Percentiles rank a stretch among this genome's conserved stretches.
Evolutionary conservation across 2,113 vertebrate species (phyloP).

Genomic region (Aramus guarauna): DNA sequence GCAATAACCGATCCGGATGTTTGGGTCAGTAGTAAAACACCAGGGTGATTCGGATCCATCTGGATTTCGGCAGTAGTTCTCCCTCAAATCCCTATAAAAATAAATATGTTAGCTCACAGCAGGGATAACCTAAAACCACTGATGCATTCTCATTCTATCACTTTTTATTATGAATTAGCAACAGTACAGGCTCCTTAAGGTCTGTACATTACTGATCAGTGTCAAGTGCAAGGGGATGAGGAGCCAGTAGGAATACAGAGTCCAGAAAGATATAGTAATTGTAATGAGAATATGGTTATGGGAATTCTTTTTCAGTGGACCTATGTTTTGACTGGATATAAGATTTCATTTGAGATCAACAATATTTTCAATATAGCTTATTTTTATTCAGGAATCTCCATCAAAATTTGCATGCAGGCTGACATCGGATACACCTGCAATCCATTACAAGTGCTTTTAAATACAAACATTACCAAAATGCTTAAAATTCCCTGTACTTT

Average conservation of each 20-base stretch:
- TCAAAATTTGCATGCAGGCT: neutral
- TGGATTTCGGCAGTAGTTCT: conserved; percentile 98
- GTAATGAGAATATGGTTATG: neutral
- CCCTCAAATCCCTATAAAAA: conserved; percentile 86
- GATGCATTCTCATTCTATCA: neutral
- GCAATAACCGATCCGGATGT: conserved; percentile 88
- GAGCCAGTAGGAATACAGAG: neutral
- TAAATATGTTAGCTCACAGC: conserved; percentile 46
- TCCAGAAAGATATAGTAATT: neutral
- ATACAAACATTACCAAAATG: neutral
- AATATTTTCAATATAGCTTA: neutral
- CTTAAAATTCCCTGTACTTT: neutral
- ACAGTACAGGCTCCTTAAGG: neutral
- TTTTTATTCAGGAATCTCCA: neutral
- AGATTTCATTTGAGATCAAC: neutral
- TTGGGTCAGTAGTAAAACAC: conserved; percentile 96
- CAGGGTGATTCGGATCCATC: conserved; percentile 94
- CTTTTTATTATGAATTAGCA: conserved; percentile 7
- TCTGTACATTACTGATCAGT: neutral
- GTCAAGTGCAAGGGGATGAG: neutral
- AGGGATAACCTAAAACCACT: neutral
- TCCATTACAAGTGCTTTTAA: conserved; percentile 17
- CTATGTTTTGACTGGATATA: neutral
- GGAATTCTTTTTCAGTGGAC: neutral
- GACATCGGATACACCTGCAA: conserved; percentile 17